Base-by-base conservation (phyloP, 1,140 invertebrate genomes). In the Phocides pigmalion region DNA sequence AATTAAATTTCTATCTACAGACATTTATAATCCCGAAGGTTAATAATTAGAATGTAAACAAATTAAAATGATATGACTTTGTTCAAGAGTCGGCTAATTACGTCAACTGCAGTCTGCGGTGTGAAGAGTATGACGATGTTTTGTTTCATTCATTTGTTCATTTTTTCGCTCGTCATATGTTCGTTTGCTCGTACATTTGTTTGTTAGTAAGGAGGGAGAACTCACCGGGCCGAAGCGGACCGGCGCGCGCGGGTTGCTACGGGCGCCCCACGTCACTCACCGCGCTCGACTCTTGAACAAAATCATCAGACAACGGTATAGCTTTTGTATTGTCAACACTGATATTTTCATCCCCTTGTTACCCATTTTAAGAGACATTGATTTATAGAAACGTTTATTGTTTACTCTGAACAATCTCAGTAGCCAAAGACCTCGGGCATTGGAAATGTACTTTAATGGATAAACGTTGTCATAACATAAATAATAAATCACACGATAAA, bases 251-350 rank as follows among this genome's bases (percentile, higher is more conserved):
- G 42, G 61, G 68, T 54, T 72, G 84, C 84, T 86, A 84, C 70
- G 76, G 81, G 59, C 75, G 77, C 61, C 72, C 82, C 69, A 64
- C 72, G 28, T 73, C 81, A 44, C 81, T 70, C 74, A 75, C 72
- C 61, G 74, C 84, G 73, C 86, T 80, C 79, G 82, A 76, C 74
- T 89, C 86, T 89, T 89, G 81, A 89, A 89, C 86, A 89, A 89
- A 89, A 89, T 79, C 77, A 83, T 75, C 74, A 78, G 41, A 47
- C 49, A 64, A 64, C 42, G 25, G 17, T 54, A 54, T 54, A 64
- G 12, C 41, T 37, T 46, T 42, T 51, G 37, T 41, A 51, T 25
- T 6, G 17, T 35, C 35, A 54, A 39, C 12, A 22, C 25, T 28
- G 2, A 28, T 28, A n/a, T n/a, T n/a, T n/a, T 35, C n/a, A 35